phyloP scores from a whole-genome alignment of 2,113 vertebrate genomes.

The Galeopterus variegatus region DNA sequence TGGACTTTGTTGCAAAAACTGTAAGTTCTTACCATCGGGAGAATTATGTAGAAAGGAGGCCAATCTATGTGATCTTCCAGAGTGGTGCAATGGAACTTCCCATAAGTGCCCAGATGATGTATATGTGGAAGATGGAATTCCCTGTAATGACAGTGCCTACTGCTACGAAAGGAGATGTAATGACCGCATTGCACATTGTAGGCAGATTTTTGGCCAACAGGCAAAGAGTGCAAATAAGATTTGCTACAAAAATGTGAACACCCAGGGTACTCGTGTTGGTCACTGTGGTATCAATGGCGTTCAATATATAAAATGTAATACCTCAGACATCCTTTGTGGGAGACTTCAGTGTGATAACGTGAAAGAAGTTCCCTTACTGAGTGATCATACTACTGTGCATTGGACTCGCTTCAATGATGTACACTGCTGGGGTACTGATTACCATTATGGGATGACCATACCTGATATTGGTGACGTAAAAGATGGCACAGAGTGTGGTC shows the following conservation, averaged over 20 bases:
- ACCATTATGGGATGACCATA: constrained; percentile 46
- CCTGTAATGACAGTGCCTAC: constrained; percentile 87
- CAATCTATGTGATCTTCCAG: constrained; percentile 92
- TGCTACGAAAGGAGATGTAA: constrained; percentile 93
- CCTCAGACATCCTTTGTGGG: constrained; percentile 71
- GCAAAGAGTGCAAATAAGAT: constrained; percentile 46
- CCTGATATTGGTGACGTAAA: constrained; percentile 69
- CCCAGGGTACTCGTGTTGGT: constrained; percentile 77
- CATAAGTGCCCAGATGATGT: constrained; percentile 90
- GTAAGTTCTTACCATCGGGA: constrained; percentile 87
- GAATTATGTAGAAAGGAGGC: constrained; percentile 88
- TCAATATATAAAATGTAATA: constrained; percentile 69
- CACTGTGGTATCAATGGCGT: constrained; percentile 71
- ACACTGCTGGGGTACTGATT: constrained; percentile 77
- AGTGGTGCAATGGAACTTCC: constrained; percentile 93
- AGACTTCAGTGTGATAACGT: constrained; percentile 77
- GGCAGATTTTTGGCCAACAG: constrained; percentile 89
- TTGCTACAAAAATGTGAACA: constrained; percentile 80
- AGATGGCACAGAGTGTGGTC: constrained; percentile 77
- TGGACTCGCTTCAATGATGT: not conserved
- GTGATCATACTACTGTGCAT: constrained; percentile 55
- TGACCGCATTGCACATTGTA: constrained; percentile 89
- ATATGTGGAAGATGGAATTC: constrained; percentile 92
- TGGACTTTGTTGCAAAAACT: constrained; percentile 86
- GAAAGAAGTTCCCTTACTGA: not conserved